phyloP scores from a whole-genome alignment of 2,888 invertebrate genomes.

The Keiferia lycopersicella region DNA sequence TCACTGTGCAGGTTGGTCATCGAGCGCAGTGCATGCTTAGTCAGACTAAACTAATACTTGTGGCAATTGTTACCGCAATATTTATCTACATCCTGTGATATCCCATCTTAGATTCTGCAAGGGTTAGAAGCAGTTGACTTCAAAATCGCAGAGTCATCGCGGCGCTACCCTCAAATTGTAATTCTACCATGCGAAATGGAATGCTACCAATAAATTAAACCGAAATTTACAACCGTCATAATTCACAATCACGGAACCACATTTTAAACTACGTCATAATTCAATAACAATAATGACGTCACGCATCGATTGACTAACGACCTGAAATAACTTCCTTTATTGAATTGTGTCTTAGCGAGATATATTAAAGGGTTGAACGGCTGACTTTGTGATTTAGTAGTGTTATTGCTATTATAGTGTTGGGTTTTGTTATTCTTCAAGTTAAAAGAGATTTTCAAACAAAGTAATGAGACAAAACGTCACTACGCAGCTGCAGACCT shows the following conservation, averaged over 20 bases:
- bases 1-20: no score
- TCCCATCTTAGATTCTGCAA: conserved; percentile 6
- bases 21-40: no score
- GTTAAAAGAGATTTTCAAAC: background rate
- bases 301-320: conserved; percentile 78
- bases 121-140: conserved; percentile 10
- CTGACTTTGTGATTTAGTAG: conserved; percentile 48
- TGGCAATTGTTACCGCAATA: background rate
- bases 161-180: conserved; percentile 48
- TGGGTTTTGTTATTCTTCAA: no score
- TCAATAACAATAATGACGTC: conserved; percentile 59
- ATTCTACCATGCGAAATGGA: no score
- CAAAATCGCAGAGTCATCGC: conserved; percentile 62
- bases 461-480: no score
- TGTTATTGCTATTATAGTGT: conserved; percentile 1
- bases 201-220: conserved; percentile 58
- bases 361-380: conserved; percentile 60
- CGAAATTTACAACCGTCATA: conserved; percentile 69
- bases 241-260: conserved; percentile 73
- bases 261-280: conserved; percentile 74
- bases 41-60: conserved; percentile 29
- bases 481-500: no score
- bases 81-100: background rate
- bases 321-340: conserved; percentile 53
- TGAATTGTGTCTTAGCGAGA: conserved; percentile 60